phyloP scores from a whole-genome alignment of 1,140 invertebrate species.

The Drosophila virilis region DNA sequence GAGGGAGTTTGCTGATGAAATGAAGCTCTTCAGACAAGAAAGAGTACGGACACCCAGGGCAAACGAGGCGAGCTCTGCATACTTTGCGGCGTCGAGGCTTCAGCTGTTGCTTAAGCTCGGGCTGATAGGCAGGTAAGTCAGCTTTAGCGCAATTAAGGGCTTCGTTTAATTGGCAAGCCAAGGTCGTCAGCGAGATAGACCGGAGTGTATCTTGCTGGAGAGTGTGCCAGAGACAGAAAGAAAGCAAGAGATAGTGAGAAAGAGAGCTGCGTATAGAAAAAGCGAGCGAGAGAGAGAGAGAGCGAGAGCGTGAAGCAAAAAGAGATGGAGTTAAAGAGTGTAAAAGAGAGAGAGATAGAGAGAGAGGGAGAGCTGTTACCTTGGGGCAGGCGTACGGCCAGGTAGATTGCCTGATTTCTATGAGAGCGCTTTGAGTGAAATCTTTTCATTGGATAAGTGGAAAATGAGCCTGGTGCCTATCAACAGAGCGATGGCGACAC shows the following conservation, averaged over 20 bases:
- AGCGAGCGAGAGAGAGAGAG: not conserved
- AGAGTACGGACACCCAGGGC: not conserved
- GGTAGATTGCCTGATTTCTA: constrained; percentile 24
- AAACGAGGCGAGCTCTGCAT: constrained; percentile 8
- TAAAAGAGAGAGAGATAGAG: constrained; percentile 8
- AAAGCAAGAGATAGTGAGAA: not conserved
- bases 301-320: not conserved
- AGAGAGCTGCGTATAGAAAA: not conserved
- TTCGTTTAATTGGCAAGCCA: constrained; percentile 2
- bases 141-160: not conserved
- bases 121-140: not conserved
- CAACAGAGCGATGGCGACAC: constrained; percentile 42
- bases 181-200: constrained; percentile 16
- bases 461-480: constrained; percentile 32
- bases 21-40: too few species aligned
- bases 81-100: constrained; percentile 20
- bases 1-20: too few species aligned
- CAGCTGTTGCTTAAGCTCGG: not conserved
- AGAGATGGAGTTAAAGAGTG: not conserved
- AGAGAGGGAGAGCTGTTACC: not conserved
- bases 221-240: not conserved
- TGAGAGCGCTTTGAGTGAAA: constrained; percentile 47
- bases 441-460: constrained; percentile 47
- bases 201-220: not conserved
- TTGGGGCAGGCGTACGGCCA: constrained; percentile 23